Evolutionary conservation across 2,888 invertebrate species (phyloP).

Genomic region (Andrena trimmerana): DNA sequence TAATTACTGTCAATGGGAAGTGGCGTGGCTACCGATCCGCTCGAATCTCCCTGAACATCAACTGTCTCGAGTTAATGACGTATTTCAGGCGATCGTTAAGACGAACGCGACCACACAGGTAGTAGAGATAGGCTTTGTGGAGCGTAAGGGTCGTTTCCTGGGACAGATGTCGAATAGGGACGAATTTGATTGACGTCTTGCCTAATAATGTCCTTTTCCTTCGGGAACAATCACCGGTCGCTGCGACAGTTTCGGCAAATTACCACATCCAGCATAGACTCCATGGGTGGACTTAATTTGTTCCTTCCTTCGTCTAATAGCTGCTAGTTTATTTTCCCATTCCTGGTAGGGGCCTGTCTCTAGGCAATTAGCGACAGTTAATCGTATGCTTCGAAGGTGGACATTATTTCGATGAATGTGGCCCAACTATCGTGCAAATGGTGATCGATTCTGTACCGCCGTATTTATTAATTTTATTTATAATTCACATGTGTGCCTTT

Average conservation of each 20-base stretch:
- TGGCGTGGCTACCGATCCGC: constrained; percentile 35
- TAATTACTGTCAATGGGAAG: constrained; percentile 61
- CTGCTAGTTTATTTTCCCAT: constrained; percentile 45
- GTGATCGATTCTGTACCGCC: not conserved
- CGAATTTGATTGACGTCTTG: constrained; percentile 65
- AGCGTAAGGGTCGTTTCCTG: constrained; percentile 27
- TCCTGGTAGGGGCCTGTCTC: constrained; percentile 24
- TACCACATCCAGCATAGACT: constrained; percentile 25
- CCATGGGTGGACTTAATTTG: constrained; percentile 45
- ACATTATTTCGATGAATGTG: constrained; percentile 17
- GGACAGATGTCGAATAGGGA: constrained; percentile 40
- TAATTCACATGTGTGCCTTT: not conserved
- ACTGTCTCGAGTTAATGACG: constrained; percentile 68
- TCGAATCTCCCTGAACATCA: constrained; percentile 53
- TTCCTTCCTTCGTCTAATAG: constrained; percentile 60
- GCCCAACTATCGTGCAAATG: not conserved
- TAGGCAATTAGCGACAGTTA: constrained; percentile 28
- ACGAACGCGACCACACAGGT: constrained; percentile 68
- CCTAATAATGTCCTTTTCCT: constrained; percentile 57
- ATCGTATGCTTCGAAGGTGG: constrained; percentile 29
- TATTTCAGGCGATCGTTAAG: constrained; percentile 72
- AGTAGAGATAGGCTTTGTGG: constrained; percentile 46
- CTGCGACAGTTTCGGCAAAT: constrained; percentile 42
- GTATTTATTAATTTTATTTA: too few species aligned
- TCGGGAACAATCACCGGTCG: constrained; percentile 25